These are phyloP conservation scores for Delichon dasypus DNA, from an alignment of 2,797 vertebrate genomes.

Conservation along the genomic window DNA sequence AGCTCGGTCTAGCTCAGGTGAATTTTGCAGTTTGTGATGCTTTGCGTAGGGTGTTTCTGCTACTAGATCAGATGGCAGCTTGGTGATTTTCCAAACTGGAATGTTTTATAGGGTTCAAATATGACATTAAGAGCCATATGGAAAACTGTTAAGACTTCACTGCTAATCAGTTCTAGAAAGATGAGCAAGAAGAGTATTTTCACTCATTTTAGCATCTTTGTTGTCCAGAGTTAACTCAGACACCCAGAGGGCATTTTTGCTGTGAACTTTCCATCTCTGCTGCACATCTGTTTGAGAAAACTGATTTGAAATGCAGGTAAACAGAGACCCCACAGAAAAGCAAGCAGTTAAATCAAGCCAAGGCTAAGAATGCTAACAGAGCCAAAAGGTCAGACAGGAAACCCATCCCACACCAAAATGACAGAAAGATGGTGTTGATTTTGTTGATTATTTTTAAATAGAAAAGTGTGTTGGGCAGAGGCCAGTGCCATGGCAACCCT, in stretches of 20 bases:
- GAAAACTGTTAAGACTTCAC: background rate
- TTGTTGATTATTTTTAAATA: background rate
- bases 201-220: background rate
- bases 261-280: background rate
- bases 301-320: background rate
- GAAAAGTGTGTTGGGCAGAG: background rate
- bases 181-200: background rate
- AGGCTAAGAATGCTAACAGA: background rate
- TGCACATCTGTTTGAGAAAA: background rate
- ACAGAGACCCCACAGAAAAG: background rate
- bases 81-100: background rate
- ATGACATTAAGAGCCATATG: background rate
- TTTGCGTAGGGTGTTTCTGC: background rate
- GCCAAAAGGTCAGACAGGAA: background rate
- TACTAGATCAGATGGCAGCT: background rate
- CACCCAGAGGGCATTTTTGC: background rate
- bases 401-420: background rate
- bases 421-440: background rate
- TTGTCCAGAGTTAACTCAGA: background rate
- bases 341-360: background rate
- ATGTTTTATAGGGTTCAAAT: background rate
- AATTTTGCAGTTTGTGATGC: background rate
- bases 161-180: background rate
- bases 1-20: accelerated
- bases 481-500: accelerated